phyloP scores from a whole-genome alignment of 2,888 invertebrate species.

The Helicoverpa assulta region DNA sequence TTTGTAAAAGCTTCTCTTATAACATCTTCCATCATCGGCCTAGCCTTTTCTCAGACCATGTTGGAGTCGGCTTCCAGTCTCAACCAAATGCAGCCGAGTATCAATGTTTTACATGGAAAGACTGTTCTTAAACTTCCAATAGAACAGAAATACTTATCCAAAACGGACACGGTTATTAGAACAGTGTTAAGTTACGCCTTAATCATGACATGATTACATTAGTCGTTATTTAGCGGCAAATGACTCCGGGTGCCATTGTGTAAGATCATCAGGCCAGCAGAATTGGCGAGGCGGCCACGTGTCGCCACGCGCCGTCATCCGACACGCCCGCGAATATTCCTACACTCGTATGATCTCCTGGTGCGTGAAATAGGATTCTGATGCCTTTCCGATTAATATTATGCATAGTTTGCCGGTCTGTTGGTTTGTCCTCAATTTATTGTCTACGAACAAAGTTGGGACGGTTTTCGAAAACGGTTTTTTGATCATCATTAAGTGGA shows the following conservation, averaged over 20 bases:
- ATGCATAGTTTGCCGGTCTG: constrained; percentile 57
- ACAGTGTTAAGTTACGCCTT: constrained; percentile 41
- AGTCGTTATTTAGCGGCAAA: constrained; percentile 39
- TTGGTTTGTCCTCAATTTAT: constrained; percentile 46
- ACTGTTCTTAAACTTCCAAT: too few species aligned
- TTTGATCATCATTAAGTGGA: constrained; percentile 12
- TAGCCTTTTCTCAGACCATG: too few species aligned
- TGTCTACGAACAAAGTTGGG: constrained; percentile 14
- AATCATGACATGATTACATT: constrained; percentile 47
- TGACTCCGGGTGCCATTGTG: constrained; percentile 42
- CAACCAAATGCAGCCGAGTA: too few species aligned
- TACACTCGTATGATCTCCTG: constrained; percentile 69
- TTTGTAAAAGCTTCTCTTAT: too few species aligned
- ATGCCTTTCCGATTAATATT: constrained; percentile 48
- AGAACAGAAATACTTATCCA: background rate
- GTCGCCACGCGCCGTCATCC: constrained; percentile 63
- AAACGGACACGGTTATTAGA: constrained; percentile 8
- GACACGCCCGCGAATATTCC: constrained; percentile 65
- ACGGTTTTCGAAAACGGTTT: background rate
- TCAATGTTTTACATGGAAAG: too few species aligned
- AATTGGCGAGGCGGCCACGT: constrained; percentile 50
- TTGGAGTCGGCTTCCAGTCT: too few species aligned
- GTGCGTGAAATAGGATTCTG: constrained; percentile 77
- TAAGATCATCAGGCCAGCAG: constrained; percentile 34
- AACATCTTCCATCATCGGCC: too few species aligned